Base-by-base conservation (phyloP, 2,888 invertebrate species). In the Aricia artaxerxes region DNA sequence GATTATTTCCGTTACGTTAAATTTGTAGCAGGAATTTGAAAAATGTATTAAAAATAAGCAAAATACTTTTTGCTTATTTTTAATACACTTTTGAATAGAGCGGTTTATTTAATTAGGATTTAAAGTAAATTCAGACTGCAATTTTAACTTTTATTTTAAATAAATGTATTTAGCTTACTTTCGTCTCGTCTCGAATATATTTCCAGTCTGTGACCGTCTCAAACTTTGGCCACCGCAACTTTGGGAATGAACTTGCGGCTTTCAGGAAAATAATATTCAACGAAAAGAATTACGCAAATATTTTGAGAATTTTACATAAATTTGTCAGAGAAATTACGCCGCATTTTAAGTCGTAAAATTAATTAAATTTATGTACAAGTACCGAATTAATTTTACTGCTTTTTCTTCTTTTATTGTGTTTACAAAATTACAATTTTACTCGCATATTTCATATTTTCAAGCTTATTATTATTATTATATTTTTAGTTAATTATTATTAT, bases 171-270 rank as follows among this genome's bases (percentile, higher is more conserved):
- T 69, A 13, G 69, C 9, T 69, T 69, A 69, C 13, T 13, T 38
- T 69, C 16, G 5, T 69, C 35, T 69, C 35, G 64, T 31, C 16
- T 38, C 44, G 40, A 73, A 73, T 44, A 73, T 7, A 73, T 44
- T n/a, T 73, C 73, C 44, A 73, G 31, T n/a, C n/a, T n/a, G 16
- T 69, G 35, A 38, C 35, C 38, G 44, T 16, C 4, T 9, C 35
- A 49, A 75, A 75, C 75, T 44, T 24, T 75, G 75, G 75, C 49
- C 75, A 75, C 75, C 75, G 44, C 24, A 75, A 75, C 49, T 75
- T 49, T 24, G 57, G 53, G 35, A 76, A 57, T 76, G 76, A 76
- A 76, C 53, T 76, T 76, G 76, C 53, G 35, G 35, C 76, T 76
- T 57, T 76, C 31, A 35, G 4, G 76, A 76, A 53, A 76, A 75